A percentile compares a stretch with the other conserved stretches of the same genome.
phyloP scores from a whole-genome alignment of 2,888 invertebrate genomes.

The Boloria selene region DNA sequence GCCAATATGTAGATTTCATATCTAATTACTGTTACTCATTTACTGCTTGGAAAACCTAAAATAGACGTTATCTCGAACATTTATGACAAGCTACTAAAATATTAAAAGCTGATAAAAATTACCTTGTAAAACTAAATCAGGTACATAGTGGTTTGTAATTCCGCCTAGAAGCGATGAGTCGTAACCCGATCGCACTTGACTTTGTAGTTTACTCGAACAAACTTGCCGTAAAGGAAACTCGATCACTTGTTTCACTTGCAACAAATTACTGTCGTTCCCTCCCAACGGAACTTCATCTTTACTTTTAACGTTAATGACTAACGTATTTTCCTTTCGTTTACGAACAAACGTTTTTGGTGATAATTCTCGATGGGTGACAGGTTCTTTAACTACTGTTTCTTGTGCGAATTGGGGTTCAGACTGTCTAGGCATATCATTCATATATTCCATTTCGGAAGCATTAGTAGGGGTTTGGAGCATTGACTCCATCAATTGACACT shows the following conservation, averaged over 20 bases:
- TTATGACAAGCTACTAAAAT: background rate
- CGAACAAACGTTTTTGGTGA: slow-evolving; percentile 72
- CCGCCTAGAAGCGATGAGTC: slow-evolving; percentile 84
- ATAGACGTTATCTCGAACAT: too few relatives aligned
- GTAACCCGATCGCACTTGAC: slow-evolving; percentile 67
- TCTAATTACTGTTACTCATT: too few relatives aligned
- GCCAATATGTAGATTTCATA: too few relatives aligned
- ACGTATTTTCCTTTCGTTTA: slow-evolving; percentile 68
- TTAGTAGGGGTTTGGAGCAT: slow-evolving; percentile 89
- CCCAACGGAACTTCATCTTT: slow-evolving; percentile 18
- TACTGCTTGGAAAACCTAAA: too few relatives aligned
- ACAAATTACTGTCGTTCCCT: slow-evolving; percentile 34
- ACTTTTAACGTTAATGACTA: slow-evolving; percentile 62
- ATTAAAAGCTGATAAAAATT: slow-evolving; percentile 34
- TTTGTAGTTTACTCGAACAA: slow-evolving; percentile 32
- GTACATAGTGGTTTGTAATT: slow-evolving; percentile 85
- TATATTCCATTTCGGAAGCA: slow-evolving; percentile 86
- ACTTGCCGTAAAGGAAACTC: slow-evolving; percentile 82
- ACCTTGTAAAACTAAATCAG: slow-evolving; percentile 90
- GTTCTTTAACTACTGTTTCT: slow-evolving; percentile 55
- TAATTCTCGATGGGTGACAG: slow-evolving; percentile 48
- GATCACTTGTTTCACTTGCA: slow-evolving; percentile 70
- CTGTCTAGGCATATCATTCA: slow-evolving; percentile 71
- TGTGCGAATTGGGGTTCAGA: slow-evolving; percentile 71
- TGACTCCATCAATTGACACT: slow-evolving; percentile 79